A percentile compares a stretch with the other conserved stretches of the same genome.
phyloP scores from a whole-genome alignment of 2,888 invertebrate genomes.

The Helleia helle region DNA sequence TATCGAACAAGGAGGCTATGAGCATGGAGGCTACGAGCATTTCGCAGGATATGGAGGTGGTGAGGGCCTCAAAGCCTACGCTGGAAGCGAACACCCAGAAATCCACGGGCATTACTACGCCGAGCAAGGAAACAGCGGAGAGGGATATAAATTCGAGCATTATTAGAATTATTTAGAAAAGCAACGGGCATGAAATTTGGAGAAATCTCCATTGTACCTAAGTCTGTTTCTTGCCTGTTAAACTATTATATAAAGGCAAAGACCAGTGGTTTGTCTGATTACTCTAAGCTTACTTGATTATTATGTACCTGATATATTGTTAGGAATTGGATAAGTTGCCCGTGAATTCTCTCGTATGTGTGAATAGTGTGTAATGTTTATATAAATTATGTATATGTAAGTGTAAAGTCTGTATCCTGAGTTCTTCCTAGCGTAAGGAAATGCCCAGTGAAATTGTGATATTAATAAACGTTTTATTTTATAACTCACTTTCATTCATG shows the following conservation, averaged over 20 bases:
- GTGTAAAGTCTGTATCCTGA: slow-evolving; percentile 15
- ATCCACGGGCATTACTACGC: slow-evolving; percentile 43
- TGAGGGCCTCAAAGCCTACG: slow-evolving; percentile 52
- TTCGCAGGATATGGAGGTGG: slow-evolving; percentile 40
- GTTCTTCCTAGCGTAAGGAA: slow-evolving; percentile 30
- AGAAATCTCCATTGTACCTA: slow-evolving; percentile 23
- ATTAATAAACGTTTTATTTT: slow-evolving; percentile 53
- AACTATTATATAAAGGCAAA: slow-evolving; percentile 20
- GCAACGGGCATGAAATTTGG: slow-evolving; percentile 33
- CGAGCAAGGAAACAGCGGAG: slow-evolving; percentile 47
- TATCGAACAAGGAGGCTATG: slow-evolving; percentile 30
- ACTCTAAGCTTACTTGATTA: slow-evolving; percentile 28
- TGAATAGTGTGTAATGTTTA: slow-evolving; percentile 25
- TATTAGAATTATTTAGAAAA: slow-evolving; percentile 46
- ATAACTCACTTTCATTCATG: slow-evolving; percentile 7
- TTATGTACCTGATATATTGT: slow-evolving; percentile 63
- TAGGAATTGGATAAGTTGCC: slow-evolving; percentile 36
- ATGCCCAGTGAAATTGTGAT: slow-evolving; percentile 68
- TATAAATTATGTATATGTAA: slow-evolving; percentile 24
- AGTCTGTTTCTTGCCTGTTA: slow-evolving; percentile 48
- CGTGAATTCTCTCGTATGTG: slow-evolving; percentile 36
- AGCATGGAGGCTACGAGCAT: slow-evolving; percentile 25
- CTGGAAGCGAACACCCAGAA: slow-evolving; percentile 44
- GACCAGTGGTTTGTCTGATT: slow-evolving; percentile 21
- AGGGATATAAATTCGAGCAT: slow-evolving; percentile 54